A percentile compares a stretch with the other conserved stretches of the same genome.
These are phyloP conservation scores for Archocentrus centrarchus DNA, from an alignment of 2,113 vertebrate genomes.

Conservation along the genomic window DNA sequence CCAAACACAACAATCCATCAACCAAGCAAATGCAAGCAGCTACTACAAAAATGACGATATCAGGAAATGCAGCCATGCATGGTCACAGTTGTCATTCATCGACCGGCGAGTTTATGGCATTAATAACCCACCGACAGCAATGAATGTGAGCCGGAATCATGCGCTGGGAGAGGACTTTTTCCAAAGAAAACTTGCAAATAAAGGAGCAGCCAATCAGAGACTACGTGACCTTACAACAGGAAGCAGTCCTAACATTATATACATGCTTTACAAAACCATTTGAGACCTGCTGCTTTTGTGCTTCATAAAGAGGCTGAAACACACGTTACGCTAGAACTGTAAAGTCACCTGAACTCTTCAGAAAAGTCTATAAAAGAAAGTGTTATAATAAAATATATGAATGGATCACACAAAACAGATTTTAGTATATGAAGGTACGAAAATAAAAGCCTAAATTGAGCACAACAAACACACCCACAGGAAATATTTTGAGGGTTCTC, in stretches of 20 bases:
- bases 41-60: background rate
- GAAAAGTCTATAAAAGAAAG: background rate
- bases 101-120: slow-evolving; percentile 72
- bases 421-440: background rate
- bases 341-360: background rate
- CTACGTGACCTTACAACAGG: background rate
- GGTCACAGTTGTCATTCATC: slow-evolving; percentile 79
- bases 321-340: background rate
- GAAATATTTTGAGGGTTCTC: background rate
- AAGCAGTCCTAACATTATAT: background rate
- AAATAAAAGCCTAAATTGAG: background rate
- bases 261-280: background rate
- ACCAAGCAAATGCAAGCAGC: background rate
- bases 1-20: background rate
- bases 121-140: slow-evolving; percentile 85
- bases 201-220: background rate
- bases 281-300: background rate
- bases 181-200: background rate
- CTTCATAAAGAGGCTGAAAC: background rate
- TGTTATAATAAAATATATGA: background rate
- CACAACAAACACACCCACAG: background rate
- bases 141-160: slow-evolving; percentile 81
- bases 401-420: background rate
- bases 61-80: slow-evolving; percentile 13
- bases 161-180: slow-evolving; percentile 13